Percentiles rank a stretch among this genome's conserved stretches.
Conservation (phyloP, 2,888 invertebrate genomes). For the Perdita meconis region DNA sequence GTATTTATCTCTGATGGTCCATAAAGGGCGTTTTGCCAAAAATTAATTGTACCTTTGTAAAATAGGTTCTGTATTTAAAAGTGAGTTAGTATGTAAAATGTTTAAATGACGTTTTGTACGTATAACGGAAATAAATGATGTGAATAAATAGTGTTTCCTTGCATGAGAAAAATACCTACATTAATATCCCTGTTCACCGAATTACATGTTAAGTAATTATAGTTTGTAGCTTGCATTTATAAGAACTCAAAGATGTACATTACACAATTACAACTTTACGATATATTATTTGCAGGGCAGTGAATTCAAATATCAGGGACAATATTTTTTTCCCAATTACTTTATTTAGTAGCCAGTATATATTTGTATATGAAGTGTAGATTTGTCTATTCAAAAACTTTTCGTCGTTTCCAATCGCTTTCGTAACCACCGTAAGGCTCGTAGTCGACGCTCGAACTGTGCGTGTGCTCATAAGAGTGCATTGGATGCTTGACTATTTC, state of each 20-base stretch:
- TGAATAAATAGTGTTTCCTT: too few relatives aligned
- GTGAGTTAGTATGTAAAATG: background rate
- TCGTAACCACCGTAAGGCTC: conserved; percentile 85
- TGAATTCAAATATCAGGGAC: too few relatives aligned
- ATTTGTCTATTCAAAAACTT: background rate
- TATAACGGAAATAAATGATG: background rate
- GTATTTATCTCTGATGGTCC: conserved; percentile 6
- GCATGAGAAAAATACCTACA: too few relatives aligned
- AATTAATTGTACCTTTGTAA: conserved; percentile 27
- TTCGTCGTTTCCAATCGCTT: conserved; percentile 52
- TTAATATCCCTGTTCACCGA: too few relatives aligned
- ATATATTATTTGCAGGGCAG: too few relatives aligned
- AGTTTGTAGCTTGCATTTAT: too few relatives aligned
- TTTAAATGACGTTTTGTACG: conserved; percentile 4
- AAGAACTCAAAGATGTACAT: too few relatives aligned
- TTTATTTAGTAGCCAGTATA: conserved; percentile 3
- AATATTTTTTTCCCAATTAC: too few relatives aligned
- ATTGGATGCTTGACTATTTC: conserved; percentile 95
- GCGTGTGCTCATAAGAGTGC: conserved; percentile 91
- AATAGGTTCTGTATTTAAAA: background rate
- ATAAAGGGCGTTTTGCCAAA: conserved; percentile 20
- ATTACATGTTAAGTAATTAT: too few relatives aligned
- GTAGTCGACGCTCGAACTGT: conserved; percentile 88
- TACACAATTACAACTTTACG: too few relatives aligned
- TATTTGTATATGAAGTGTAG: background rate